phyloP scores from a whole-genome alignment of 2,797 vertebrate genomes.

The Masticophis lateralis region DNA sequence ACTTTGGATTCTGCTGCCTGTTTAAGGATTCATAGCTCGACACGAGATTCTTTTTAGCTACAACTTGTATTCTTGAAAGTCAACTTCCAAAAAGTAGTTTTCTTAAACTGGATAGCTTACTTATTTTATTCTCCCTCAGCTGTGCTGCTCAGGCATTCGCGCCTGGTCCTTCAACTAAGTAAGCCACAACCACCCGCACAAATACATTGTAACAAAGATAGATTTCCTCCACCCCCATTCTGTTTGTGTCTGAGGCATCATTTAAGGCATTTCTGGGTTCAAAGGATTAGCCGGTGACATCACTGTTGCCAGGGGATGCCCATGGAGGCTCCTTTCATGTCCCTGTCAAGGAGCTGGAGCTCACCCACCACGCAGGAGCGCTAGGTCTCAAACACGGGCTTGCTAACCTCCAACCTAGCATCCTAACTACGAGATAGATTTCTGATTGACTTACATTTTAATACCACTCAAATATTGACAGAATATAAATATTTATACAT shows the following conservation, averaged over 20 bases:
- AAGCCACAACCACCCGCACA: neutral
- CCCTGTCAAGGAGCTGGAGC: neutral
- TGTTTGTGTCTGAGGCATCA: neutral
- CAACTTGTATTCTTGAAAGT: neutral
- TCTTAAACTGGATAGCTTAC: neutral
- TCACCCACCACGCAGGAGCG: neutral
- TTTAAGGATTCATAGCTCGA: neutral
- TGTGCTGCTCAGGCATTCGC: neutral
- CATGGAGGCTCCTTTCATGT: neutral
- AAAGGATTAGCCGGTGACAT: neutral
- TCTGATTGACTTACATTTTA: neutral
- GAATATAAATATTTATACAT: neutral
- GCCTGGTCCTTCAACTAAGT: neutral
- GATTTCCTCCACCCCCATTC: accelerated
- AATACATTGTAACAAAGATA: neutral
- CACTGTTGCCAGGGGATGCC: accelerated
- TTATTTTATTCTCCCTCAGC: neutral
- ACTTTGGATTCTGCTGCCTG: neutral
- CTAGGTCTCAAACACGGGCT: neutral
- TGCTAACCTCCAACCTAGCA: neutral
- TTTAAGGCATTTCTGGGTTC: neutral
- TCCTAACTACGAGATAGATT: neutral
- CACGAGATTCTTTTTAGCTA: neutral
- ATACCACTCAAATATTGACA: neutral
- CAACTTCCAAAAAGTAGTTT: neutral